Percentiles rank a stretch among this genome's conserved stretches.
Conservation (phyloP, 2,797 vertebrate species). For the Chaunax sp. region DNA sequence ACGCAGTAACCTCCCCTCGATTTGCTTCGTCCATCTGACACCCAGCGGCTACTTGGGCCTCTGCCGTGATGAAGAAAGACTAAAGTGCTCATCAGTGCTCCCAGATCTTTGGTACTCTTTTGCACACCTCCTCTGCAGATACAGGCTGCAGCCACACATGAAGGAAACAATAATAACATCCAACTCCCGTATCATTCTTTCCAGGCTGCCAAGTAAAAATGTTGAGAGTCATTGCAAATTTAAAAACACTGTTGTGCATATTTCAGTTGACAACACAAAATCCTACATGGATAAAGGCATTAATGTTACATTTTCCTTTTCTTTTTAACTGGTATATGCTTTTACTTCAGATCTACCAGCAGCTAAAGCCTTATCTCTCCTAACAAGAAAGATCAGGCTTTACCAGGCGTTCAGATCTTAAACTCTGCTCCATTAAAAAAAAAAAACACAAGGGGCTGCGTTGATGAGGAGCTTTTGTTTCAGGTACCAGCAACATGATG, state of each 20-base stretch:
- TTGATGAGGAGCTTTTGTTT: background rate
- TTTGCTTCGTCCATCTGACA: conserved; percentile 63
- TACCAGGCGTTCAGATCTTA: conserved; percentile 14
- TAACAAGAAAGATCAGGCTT: conserved; percentile 23
- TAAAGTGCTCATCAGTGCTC: conserved; percentile 40
- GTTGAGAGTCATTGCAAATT: conserved; percentile 62
- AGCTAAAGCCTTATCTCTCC: conserved; percentile 29
- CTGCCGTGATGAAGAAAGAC: conserved; percentile 59
- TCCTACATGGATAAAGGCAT: conserved; percentile 40
- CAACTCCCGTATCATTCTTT: conserved; percentile 53
- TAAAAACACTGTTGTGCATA: conserved; percentile 53
- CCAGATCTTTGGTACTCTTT: conserved; percentile 33
- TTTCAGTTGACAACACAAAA: conserved; percentile 58
- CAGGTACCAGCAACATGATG: background rate
- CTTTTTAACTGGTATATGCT: conserved; percentile 34
- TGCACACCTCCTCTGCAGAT: conserved; percentile 43
- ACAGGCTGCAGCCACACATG: conserved; percentile 53
- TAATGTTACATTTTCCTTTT: conserved; percentile 56
- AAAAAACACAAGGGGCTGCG: background rate
- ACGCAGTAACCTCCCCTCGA: background rate
- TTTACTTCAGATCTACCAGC: conserved; percentile 47
- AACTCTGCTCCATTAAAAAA: conserved; percentile 13
- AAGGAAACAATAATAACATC: conserved; percentile 66
- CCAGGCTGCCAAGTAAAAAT: conserved; percentile 50
- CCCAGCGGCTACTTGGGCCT: conserved; percentile 62